Evolutionary conservation across 23 tunicate genomes (phyloP), one percentile per base, ranked within the genome.

Genomic region (Trididemnum miniatum): DNA sequence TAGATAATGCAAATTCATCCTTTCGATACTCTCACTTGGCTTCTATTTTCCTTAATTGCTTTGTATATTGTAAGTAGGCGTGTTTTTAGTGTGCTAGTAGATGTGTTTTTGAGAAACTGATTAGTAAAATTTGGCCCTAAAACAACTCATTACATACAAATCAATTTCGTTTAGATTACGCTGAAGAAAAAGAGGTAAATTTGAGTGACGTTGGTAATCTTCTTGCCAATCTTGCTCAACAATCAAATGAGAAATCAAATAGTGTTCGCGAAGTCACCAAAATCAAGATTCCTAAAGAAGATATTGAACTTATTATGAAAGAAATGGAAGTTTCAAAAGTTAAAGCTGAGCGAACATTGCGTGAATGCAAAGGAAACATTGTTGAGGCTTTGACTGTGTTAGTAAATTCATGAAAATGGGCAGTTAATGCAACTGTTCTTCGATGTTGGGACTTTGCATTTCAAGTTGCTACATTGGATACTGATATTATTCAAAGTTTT

Each of bases 141-240:
- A n/a, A n/a, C n/a, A n/a, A n/a, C n/a, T n/a, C n/a, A n/a, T n/a
- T n/a, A n/a, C 18, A 49, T 18, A 12, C 12, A 18, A 9, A 49
- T 9, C 18, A 49, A 12, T 9, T 49, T 49, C 18, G 12, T 49
- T 49, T 67, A 91, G 97, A 91, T 87, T 91, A 88, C 71, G 97
- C 97, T 0, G 97, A 91, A 77, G 97, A 91, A 77, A 91, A 91
- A 78, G 97, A 91, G 76, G 81, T 91, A 7, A 51, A 90, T 71
- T 85, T 84, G 20, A 57, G 84, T 63, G 85, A 86, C 71, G 23
- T 86, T 20, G 87, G 89, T 3, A 83, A 73, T 64, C 64, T 91
- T 22, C 76, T 91, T 1, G 97, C 90, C 0, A 82, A 86, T 63
- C 73, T 91, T 1, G 83, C 73, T 22, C 83, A 82, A 59, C 22